Evolutionary conservation across 2,888 invertebrate genomes (phyloP).

Genomic region (Cecidostiba fungosa): DNA sequence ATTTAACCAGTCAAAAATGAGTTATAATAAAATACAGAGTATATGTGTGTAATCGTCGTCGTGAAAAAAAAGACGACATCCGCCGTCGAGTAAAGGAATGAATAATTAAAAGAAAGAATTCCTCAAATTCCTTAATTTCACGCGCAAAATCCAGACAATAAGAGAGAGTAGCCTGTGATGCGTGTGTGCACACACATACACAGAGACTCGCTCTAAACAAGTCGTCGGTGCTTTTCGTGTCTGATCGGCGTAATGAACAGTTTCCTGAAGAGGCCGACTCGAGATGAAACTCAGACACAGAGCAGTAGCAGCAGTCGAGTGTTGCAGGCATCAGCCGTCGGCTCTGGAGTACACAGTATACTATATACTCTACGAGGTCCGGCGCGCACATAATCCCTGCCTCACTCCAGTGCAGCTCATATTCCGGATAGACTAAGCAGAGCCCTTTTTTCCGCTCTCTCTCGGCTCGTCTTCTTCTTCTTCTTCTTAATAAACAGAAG

Average conservation of each 20-base stretch:
- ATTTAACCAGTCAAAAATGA: background rate
- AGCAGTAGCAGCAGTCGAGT: constrained; percentile 25
- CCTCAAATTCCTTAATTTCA: constrained; percentile 51
- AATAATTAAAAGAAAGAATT: constrained; percentile 44
- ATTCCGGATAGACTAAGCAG: constrained; percentile 31
- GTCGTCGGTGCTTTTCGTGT: constrained; percentile 61
- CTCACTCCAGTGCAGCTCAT: background rate
- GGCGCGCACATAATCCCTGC: constrained; percentile 25
- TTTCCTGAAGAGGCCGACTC: constrained; percentile 62
- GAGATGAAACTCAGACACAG: constrained; percentile 59
- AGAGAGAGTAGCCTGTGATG: too few relatives aligned
- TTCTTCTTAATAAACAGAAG: constrained; percentile 6
- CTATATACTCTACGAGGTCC: background rate
- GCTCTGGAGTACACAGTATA: background rate
- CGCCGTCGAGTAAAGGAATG: background rate
- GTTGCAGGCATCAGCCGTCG: constrained; percentile 9
- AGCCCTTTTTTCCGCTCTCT: background rate
- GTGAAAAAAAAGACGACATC: background rate
- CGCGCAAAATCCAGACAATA: background rate
- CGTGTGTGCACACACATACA: too few relatives aligned
- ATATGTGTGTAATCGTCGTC: background rate
- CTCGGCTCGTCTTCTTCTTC: background rate
- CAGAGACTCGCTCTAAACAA: constrained; percentile 32
- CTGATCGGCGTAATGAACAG: constrained; percentile 65
- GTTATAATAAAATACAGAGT: background rate